Percentiles rank a stretch among this genome's conserved stretches.
Conservation (phyloP, 2,888 invertebrate genomes). For the Meliscaeva auricollis region DNA sequence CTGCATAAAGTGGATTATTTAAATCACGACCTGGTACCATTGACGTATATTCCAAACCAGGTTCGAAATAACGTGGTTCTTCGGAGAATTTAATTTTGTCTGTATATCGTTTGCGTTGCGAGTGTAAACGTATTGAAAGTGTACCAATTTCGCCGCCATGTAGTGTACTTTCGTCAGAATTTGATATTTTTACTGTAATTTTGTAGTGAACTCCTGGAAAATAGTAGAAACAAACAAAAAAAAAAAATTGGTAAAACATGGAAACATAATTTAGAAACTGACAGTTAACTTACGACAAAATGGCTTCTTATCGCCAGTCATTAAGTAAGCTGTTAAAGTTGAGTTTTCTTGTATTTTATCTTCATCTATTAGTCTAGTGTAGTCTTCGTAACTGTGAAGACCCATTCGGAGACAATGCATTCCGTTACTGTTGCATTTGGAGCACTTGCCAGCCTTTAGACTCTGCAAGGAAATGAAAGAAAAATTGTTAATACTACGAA, state of each 20-base stretch:
- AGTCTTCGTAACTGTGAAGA: conserved; percentile 86
- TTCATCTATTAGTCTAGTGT: conserved; percentile 84
- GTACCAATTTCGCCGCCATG: conserved; percentile 93
- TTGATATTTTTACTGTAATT: conserved; percentile 90
- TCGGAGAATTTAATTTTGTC: conserved; percentile 86
- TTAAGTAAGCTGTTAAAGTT: conserved; percentile 88
- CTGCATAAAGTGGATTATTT: conserved; percentile 88
- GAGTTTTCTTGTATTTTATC: conserved; percentile 85
- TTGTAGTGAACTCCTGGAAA: conserved; percentile 91
- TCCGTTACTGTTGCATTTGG: conserved; percentile 88
- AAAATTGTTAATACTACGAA: not conserved
- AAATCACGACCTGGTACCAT: conserved; percentile 89
- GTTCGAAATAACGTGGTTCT: conserved; percentile 86
- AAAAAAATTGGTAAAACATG: not conserved
- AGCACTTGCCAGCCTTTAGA: conserved; percentile 89
- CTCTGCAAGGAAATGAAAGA: conserved; percentile 84
- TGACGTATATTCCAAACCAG: conserved; percentile 88
- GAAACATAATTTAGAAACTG: not conserved
- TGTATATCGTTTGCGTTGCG: conserved; percentile 86
- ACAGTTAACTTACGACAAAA: conserved; percentile 89
- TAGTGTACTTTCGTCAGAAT: conserved; percentile 88
- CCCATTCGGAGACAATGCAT: conserved; percentile 90
- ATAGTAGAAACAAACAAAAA: too few species aligned
- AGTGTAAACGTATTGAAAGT: conserved; percentile 88
- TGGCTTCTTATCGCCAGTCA: conserved; percentile 89